Conservation (phyloP, 2,797 vertebrate genomes). For the Otolemur crassicaudatus region DNA sequence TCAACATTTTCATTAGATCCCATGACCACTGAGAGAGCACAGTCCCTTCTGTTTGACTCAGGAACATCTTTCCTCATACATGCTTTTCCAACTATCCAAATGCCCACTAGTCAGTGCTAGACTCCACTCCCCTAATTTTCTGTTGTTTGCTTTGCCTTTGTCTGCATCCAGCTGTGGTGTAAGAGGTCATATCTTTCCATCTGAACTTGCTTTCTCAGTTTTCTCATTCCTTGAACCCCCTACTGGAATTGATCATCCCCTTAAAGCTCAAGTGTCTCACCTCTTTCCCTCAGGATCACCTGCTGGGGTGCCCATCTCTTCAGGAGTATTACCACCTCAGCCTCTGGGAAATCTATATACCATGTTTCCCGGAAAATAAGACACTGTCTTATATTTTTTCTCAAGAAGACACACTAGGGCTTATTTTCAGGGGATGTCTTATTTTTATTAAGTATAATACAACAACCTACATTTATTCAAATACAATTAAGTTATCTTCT, state of each 20-base stretch:
- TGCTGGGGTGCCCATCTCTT: background rate
- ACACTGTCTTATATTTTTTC: too few species aligned
- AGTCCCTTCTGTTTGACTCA: background rate
- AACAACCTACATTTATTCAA: too few species aligned
- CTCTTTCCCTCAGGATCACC: background rate
- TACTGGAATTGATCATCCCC: background rate
- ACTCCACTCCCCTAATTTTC: background rate
- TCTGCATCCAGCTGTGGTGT: background rate
- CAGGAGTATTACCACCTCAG: background rate
- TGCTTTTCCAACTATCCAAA: background rate
- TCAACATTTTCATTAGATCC: background rate
- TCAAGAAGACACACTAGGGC: too few species aligned
- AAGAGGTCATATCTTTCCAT: background rate
- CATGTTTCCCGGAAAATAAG: too few species aligned
- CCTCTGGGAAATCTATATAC: too few species aligned
- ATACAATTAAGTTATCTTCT: too few species aligned
- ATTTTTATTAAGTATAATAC: too few species aligned
- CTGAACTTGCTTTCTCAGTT: background rate
- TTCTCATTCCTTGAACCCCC: background rate
- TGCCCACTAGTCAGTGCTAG: background rate
- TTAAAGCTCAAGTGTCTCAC: background rate
- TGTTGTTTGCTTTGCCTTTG: background rate
- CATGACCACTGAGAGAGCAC: background rate
- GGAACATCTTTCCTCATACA: background rate
- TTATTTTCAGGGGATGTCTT: too few species aligned